phyloP scores from a whole-genome alignment of 2,797 vertebrate species.

The Paedocypris micromegethes region DNA sequence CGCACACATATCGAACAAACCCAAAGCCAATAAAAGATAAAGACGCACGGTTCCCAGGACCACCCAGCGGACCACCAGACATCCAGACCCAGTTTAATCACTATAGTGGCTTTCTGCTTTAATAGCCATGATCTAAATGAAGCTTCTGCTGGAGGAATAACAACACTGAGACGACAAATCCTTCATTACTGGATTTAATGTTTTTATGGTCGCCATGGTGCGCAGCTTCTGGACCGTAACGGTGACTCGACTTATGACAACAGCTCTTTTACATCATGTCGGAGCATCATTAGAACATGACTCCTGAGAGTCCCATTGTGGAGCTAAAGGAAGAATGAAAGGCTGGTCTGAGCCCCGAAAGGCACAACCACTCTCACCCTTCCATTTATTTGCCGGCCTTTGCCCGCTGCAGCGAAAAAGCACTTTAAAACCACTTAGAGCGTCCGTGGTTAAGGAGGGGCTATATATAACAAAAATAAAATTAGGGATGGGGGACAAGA shows the following conservation, averaged over 20 bases:
- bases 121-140: constrained; percentile 47
- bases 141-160: constrained; percentile 20
- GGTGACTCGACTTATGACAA: background rate
- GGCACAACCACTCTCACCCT: constrained; percentile 36
- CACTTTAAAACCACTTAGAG: constrained; percentile 47
- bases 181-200: constrained; percentile 44
- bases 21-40: no score
- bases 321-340: background rate
- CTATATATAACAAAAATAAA: constrained; percentile 29
- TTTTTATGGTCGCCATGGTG: constrained; percentile 42
- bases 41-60: no score
- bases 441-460: constrained; percentile 16
- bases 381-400: constrained; percentile 25
- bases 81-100: constrained; percentile 43
- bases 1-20: no score
- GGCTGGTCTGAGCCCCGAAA: constrained; percentile 30
- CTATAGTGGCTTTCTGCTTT: constrained; percentile 35
- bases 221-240: constrained; percentile 11
- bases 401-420: constrained; percentile 42
- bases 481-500: constrained; percentile 9
- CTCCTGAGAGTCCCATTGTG: constrained; percentile 12
- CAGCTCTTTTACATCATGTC: constrained; percentile 47
- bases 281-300: constrained; percentile 43
- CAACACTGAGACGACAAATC: constrained; percentile 26
- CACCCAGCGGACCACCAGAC: no score